A percentile compares a stretch with the other conserved stretches of the same genome.
Conservation (phyloP, 2,888 invertebrate genomes). For the Macaria notata region DNA sequence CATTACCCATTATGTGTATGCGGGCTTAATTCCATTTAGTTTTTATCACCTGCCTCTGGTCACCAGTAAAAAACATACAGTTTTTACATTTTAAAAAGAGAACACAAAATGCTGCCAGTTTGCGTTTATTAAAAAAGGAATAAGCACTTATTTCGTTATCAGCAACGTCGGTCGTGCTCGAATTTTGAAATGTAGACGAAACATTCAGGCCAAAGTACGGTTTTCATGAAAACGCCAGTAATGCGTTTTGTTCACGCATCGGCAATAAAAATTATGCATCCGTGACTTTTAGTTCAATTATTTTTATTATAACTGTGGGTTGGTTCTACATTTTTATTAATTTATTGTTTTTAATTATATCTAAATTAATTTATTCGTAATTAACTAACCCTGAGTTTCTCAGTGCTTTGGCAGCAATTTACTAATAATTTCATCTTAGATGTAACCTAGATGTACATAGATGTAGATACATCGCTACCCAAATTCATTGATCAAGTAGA, state of each 20-base stretch:
- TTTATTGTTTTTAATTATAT: too few relatives aligned
- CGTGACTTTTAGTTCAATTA: neutral
- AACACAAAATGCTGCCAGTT: slow-evolving; percentile 16
- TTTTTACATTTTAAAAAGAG: slow-evolving; percentile 19
- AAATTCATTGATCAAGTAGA: slow-evolving; percentile 22
- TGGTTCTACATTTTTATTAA: too few relatives aligned
- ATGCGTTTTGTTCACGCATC: slow-evolving; percentile 3
- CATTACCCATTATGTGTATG: slow-evolving; percentile 33
- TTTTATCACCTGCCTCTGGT: slow-evolving; percentile 37
- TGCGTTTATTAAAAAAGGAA: slow-evolving; percentile 8
- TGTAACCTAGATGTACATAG: too few relatives aligned
- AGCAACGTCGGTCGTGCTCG: slow-evolving; percentile 23
- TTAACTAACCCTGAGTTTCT: too few relatives aligned
- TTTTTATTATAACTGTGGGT: too few relatives aligned
- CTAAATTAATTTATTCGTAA: too few relatives aligned
- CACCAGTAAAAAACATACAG: slow-evolving; percentile 21
- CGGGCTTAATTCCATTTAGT: slow-evolving; percentile 45
- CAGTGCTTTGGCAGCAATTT: too few relatives aligned
- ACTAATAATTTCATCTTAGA: too few relatives aligned
- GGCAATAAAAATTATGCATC: slow-evolving; percentile 16
- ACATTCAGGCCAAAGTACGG: slow-evolving; percentile 27
- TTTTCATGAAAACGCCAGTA: slow-evolving; percentile 17
- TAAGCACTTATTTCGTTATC: slow-evolving; percentile 11
- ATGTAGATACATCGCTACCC: too few relatives aligned
- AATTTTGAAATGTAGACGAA: slow-evolving; percentile 31